phyloP scores from a whole-genome alignment of 2,113 vertebrate species.

The rat (Rattus norvegicus) region GRCr8 NC_086039.1:67929501-67930000 shows the following conservation, averaged over 20 bases:
- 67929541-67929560: constrained; percentile 93
- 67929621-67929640: constrained; percentile 90
- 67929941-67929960: background rate
- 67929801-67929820: background rate
- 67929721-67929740: constrained; percentile 92
- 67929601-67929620: constrained; percentile 89
- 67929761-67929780: constrained; percentile 62
- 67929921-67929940: background rate
- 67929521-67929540: constrained; percentile 93
- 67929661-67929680: constrained; percentile 90
- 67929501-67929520: constrained; percentile 92
- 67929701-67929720: constrained; percentile 93
- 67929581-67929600: constrained; percentile 90
- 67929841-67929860: background rate
- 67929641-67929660: constrained; percentile 90
- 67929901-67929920: background rate
- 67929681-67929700: constrained; percentile 91
- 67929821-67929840: background rate
- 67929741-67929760: constrained; percentile 91
- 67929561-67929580: constrained; percentile 91
- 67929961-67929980: background rate
- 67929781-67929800: background rate
- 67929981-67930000: background rate
- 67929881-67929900: background rate
- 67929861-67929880: background rate